phyloP scores from a whole-genome alignment of 2,888 invertebrate species.

The Mythimna impura region DNA sequence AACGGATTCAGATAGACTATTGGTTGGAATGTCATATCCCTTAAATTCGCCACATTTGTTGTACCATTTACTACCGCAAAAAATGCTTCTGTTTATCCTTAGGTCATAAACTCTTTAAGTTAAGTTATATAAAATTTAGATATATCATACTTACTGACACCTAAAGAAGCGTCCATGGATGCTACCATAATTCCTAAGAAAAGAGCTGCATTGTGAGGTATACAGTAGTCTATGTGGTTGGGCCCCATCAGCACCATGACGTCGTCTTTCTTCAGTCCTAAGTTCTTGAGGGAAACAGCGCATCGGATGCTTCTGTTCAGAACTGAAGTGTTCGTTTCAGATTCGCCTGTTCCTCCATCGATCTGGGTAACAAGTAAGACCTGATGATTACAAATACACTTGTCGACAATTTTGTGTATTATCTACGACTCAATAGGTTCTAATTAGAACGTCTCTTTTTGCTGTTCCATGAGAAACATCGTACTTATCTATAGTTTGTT shows the following conservation, averaged over 20 bases:
- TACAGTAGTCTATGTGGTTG: slow-evolving; percentile 80
- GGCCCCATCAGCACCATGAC: slow-evolving; percentile 85
- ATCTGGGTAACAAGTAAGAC: slow-evolving; percentile 38
- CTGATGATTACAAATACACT: neutral
- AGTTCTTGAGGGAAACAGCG: slow-evolving; percentile 72
- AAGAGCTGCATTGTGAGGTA: slow-evolving; percentile 84
- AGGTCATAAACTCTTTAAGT: neutral
- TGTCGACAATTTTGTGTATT: neutral
- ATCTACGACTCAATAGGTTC: too few species aligned
- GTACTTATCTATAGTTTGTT: neutral
- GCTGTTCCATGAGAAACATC: neutral
- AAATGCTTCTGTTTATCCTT: neutral
- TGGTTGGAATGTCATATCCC: too few species aligned
- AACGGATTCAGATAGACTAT: too few species aligned
- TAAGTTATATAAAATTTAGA: too few species aligned
- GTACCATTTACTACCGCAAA: neutral
- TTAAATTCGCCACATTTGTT: neutral
- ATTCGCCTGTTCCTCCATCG: slow-evolving; percentile 60
- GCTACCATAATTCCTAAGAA: slow-evolving; percentile 80
- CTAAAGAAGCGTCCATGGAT: slow-evolving; percentile 72
- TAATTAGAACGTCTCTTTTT: too few species aligned
- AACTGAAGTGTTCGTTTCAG: slow-evolving; percentile 57
- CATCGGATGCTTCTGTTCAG: slow-evolving; percentile 60
- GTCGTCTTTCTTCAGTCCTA: slow-evolving; percentile 81
- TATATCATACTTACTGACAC: slow-evolving; percentile 48